Conservation (phyloP, 2,113 vertebrate genomes). For the Morone saxatilis region DNA sequence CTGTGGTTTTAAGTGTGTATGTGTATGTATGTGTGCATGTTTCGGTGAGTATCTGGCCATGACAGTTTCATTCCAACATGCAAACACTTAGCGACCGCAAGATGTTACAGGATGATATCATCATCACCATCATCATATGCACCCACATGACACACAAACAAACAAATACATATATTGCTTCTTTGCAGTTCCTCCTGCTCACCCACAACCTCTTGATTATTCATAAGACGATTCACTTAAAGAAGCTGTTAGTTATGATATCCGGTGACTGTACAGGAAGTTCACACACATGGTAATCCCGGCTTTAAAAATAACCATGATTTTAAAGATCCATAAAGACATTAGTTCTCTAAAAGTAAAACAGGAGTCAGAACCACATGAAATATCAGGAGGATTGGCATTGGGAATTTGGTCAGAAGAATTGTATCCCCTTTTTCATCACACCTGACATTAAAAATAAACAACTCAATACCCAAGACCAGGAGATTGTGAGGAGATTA, state of each 20-base stretch:
- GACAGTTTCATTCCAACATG: conserved; percentile 59
- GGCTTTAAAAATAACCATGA: not conserved
- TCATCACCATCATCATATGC: conserved; percentile 37
- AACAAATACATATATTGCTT: conserved; percentile 1
- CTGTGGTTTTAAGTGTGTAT: not conserved
- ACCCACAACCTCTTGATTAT: conserved; percentile 43
- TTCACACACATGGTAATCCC: not conserved
- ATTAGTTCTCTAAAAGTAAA: not conserved
- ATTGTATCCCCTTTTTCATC: not conserved
- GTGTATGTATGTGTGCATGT: not conserved
- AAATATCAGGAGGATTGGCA: too few species aligned
- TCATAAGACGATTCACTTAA: conserved; percentile 39
- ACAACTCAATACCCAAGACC: not conserved
- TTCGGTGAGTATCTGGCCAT: not conserved
- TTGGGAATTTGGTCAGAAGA: too few species aligned
- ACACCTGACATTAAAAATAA: not conserved
- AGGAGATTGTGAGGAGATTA: too few species aligned
- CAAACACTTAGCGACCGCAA: conserved; percentile 51
- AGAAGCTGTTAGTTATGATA: not conserved
- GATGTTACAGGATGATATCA: conserved; percentile 56
- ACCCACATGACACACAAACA: conserved; percentile 46
- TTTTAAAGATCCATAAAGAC: not conserved
- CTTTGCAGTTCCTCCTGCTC: conserved; percentile 33
- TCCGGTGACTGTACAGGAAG: conserved; percentile 36
- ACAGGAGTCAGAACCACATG: not conserved